A percentile compares a stretch with the other conserved stretches of the same genome.
These are phyloP conservation scores for Zosterops hypoxanthus DNA, from an alignment of 2,113 vertebrate species.

Conservation along the genomic window DNA sequence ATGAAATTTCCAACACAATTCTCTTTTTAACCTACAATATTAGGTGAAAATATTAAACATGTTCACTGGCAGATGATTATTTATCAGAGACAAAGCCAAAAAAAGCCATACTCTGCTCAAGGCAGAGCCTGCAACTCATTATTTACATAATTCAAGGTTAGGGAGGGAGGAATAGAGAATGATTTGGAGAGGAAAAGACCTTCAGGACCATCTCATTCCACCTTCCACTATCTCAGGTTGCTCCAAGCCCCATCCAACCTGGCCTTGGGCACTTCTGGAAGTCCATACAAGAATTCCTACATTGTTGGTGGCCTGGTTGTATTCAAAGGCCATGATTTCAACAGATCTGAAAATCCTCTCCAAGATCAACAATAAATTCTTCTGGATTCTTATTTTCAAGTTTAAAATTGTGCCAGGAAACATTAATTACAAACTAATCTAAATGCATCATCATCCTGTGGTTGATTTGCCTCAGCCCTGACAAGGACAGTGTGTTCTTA, in stretches of 20 bases:
- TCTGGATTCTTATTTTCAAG: neutral
- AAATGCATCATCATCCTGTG: neutral
- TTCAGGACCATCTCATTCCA: neutral
- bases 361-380: neutral
- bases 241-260: neutral
- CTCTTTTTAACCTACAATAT: neutral
- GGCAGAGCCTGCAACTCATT: neutral
- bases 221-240: neutral
- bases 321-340: neutral
- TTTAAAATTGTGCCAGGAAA: neutral
- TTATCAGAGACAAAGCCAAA: neutral
- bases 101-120: neutral
- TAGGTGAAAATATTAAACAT: slow-evolving; percentile 4
- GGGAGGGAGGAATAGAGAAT: neutral
- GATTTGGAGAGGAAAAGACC: neutral
- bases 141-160: neutral
- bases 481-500: neutral
- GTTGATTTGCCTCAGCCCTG: neutral
- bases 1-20: neutral
- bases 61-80: neutral
- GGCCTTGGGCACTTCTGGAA: neutral
- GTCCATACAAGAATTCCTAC: neutral
- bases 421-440: neutral
- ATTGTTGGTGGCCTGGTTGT: neutral
- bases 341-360: neutral